Conservation (phyloP, 2,888 invertebrate genomes). For the Pammene fasciana region DNA sequence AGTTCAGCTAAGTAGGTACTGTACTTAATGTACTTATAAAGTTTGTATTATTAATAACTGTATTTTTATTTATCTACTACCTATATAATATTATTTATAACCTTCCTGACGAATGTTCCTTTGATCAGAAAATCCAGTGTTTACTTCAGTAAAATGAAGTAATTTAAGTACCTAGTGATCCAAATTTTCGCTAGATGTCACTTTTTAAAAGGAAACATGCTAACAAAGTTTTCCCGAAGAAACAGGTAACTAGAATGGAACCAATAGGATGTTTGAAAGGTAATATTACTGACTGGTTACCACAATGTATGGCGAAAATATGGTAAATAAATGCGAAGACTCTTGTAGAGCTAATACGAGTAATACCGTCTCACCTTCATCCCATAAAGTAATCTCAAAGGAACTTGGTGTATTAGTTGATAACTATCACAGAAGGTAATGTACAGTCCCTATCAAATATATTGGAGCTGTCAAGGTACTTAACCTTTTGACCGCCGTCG, state of each 20-base stretch:
- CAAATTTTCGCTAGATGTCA: conserved; percentile 21
- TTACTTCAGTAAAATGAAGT: not conserved
- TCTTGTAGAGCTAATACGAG: too few species aligned
- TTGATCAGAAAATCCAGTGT: not conserved
- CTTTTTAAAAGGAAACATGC: conserved; percentile 17
- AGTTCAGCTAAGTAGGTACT: too few species aligned
- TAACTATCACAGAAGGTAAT: conserved; percentile 49
- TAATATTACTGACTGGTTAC: too few species aligned
- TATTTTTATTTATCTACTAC: too few species aligned
- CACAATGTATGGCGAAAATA: not conserved
- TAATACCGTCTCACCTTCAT: not conserved
- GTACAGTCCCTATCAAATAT: too few species aligned
- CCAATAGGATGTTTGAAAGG: too few species aligned
- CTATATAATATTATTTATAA: too few species aligned
- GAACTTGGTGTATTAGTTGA: conserved; percentile 51
- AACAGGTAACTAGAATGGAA: not conserved
- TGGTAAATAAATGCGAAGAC: not conserved
- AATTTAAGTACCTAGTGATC: not conserved
- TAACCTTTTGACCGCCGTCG: too few species aligned
- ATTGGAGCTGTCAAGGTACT: too few species aligned
- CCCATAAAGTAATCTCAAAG: conserved; percentile 32
- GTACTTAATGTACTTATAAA: too few species aligned
- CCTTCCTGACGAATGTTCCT: too few species aligned
- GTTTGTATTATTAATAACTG: too few species aligned
- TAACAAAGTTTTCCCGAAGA: conserved; percentile 21